Base-by-base conservation (phyloP, 1,140 invertebrate genomes). In the Trichogramma pretiosum region DNA sequence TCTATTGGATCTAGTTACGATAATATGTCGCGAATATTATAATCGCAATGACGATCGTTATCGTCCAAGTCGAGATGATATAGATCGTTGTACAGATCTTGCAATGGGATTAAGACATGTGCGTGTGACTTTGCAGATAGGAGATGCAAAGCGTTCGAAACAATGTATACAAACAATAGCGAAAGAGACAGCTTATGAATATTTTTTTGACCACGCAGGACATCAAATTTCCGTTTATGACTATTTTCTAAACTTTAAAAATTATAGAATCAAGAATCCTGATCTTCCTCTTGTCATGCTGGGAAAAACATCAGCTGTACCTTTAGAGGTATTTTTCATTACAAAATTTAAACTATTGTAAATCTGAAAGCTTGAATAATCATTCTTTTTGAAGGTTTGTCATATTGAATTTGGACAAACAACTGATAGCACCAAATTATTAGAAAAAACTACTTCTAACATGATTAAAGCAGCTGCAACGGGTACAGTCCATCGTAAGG, bases 381-480 rank as follows among this genome's bases (percentile, higher is more conserved):
- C n/a, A n/a, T n/a, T n/a, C n/a, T n/a, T n/a, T n/a, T n/a, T n/a
- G n/a, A n/a, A n/a, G n/a, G n/a, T n/a, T n/a, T n/a, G n/a, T n/a
- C n/a, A n/a, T n/a, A n/a, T n/a, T n/a, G n/a, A n/a, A n/a, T n/a
- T n/a, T n/a, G n/a, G n/a, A n/a, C n/a, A n/a, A n/a, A n/a, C n/a
- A n/a, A n/a, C n/a, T n/a, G n/a, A n/a, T n/a, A n/a, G n/a, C n/a
- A n/a, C n/a, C n/a, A 28, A 13, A 13, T 59, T 80, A 54, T 62
- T 64, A 36, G 76, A 79, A 34, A 51, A 30, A 0, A 83, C 87
- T 63, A 78, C 84, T 1, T 48, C 73, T 1, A 65, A 57, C 0
- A 84, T 88, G 82, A 83, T 89, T 1, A 61, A 19, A 54, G 22
- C 57, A 33, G 77, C 84, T 2, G 84, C 84, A 1, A 83, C 78